phyloP scores from a whole-genome alignment of 2,888 invertebrate species.

The Melolontha melolontha region DNA sequence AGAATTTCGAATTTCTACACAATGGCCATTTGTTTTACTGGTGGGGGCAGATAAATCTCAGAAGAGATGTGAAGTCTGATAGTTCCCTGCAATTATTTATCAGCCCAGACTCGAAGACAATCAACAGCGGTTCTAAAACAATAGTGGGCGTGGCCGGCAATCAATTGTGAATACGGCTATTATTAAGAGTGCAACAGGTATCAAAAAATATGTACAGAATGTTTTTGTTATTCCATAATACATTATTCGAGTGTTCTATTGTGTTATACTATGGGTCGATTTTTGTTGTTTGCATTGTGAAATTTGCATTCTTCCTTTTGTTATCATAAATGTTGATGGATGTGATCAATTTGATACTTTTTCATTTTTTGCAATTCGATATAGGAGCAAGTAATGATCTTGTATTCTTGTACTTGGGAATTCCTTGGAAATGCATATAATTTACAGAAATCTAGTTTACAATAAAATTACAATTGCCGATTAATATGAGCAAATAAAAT shows the following conservation, averaged over 20 bases:
- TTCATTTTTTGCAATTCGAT: neutral
- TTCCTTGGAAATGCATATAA: too few species aligned
- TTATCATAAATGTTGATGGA: constrained; percentile 19
- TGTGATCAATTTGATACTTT: constrained; percentile 18
- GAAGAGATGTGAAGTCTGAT: constrained; percentile 58
- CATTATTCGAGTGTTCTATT: constrained; percentile 40
- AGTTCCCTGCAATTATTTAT: constrained; percentile 62
- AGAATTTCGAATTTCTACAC: constrained; percentile 50
- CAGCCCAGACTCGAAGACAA: constrained; percentile 62
- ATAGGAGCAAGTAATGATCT: too few species aligned
- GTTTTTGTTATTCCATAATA: constrained; percentile 43
- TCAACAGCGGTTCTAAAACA: constrained; percentile 65
- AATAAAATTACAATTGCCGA: too few species aligned
- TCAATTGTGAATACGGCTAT: constrained; percentile 64
- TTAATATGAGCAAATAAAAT: too few species aligned
- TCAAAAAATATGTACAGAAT: constrained; percentile 41
- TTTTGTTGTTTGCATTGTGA: constrained; percentile 24
- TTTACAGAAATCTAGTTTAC: too few species aligned
- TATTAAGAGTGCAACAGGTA: constrained; percentile 56
- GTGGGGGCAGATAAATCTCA: constrained; percentile 58
- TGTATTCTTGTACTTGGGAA: too few species aligned
- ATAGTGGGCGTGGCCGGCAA: constrained; percentile 64
- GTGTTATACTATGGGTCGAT: constrained; percentile 32
- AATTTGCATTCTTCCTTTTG: constrained; percentile 33
- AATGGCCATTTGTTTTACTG: constrained; percentile 54